phyloP scores from a whole-genome alignment of 35 echinoderm and acorn worm genomes.

The Nesometra sesokonis region DNA sequence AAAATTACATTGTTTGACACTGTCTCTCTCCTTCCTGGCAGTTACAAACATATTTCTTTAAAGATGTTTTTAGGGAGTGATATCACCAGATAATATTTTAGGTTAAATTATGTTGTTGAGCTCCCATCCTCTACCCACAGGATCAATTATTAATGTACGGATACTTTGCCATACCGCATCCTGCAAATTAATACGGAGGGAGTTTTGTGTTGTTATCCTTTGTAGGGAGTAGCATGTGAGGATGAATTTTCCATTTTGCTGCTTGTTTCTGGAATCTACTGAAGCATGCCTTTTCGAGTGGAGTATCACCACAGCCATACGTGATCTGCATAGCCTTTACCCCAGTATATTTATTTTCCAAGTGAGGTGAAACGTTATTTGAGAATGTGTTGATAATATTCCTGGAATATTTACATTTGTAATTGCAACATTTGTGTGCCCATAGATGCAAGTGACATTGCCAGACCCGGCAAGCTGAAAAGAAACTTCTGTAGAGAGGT shows the following conservation, averaged over 20 bases:
- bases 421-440: conserved; percentile 57
- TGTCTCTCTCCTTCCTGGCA: too few relatives aligned
- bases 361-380: conserved; percentile 29
- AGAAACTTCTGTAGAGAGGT: conserved; percentile 26
- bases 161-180: background rate
- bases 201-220: background rate
- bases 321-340: conserved; percentile 10
- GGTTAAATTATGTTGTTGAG: too few relatives aligned
- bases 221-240: background rate
- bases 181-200: background rate
- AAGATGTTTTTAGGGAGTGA: too few relatives aligned
- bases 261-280: conserved; percentile 20
- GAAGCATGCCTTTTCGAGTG: conserved; percentile 26
- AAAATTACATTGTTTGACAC: too few relatives aligned
- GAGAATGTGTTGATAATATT: conserved; percentile 50
- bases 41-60: too few relatives aligned
- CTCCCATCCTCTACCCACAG: background rate
- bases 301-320: conserved; percentile 31
- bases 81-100: too few relatives aligned
- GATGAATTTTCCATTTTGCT: conserved; percentile 21
- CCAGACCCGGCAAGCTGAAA: conserved; percentile 51
- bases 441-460: conserved; percentile 53
- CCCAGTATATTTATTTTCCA: conserved; percentile 23
- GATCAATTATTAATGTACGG: background rate
- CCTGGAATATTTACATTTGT: conserved; percentile 42